phyloP scores from a whole-genome alignment of 2,113 vertebrate genomes.

The Apodemus sylvaticus region DNA sequence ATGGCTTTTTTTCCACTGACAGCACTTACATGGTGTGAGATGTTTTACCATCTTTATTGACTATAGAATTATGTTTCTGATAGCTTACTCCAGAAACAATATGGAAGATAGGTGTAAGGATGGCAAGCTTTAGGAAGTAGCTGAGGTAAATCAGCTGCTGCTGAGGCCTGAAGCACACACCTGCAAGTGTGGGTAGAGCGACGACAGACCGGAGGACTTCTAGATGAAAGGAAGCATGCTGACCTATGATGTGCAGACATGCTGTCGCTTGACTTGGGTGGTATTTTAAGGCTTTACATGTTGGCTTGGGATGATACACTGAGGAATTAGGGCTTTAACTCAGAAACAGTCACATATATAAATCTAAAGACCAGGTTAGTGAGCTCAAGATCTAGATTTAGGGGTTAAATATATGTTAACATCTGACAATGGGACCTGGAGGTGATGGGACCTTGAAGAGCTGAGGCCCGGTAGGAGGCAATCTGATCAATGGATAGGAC shows the following conservation, averaged over 20 bases:
- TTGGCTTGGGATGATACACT: background rate
- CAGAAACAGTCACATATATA: background rate
- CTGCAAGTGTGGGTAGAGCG: too few relatives aligned
- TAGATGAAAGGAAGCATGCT: background rate
- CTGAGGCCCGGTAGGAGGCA: background rate
- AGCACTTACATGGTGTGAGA: background rate
- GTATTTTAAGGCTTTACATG: background rate
- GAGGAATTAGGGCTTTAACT: background rate
- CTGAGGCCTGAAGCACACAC: background rate
- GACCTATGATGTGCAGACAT: background rate
- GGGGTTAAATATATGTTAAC: background rate
- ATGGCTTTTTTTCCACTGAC: background rate
- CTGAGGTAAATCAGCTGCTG: constrained; percentile 18
- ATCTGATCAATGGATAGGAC: too few relatives aligned
- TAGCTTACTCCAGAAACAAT: constrained; percentile 35
- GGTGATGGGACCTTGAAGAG: background rate
- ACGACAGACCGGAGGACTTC: background rate
- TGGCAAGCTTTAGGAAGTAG: background rate
- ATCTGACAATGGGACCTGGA: background rate
- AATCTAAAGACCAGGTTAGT: background rate
- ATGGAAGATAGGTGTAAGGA: constrained; percentile 51
- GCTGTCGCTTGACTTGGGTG: background rate
- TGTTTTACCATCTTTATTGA: constrained; percentile 63
- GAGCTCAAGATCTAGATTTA: background rate
- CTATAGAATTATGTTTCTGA: constrained; percentile 26